Conservation (phyloP, 2,113 vertebrate species). For the Arizona elegans region DNA sequence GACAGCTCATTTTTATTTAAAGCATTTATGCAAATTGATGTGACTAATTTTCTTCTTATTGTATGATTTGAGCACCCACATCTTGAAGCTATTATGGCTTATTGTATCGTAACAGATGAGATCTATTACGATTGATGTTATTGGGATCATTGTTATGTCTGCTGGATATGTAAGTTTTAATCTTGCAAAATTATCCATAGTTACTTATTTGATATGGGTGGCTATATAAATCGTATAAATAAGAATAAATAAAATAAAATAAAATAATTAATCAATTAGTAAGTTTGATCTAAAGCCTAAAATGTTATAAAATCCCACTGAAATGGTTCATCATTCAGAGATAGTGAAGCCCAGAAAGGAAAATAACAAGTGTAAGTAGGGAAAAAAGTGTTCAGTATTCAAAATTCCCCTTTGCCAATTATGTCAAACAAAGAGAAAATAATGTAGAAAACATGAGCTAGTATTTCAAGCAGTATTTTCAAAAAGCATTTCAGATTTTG, state of each 20-base stretch:
- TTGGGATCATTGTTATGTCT: background rate
- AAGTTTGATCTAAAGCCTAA: background rate
- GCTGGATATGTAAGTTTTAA: background rate
- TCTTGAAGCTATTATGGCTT: conserved; percentile 30
- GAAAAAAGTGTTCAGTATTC: background rate
- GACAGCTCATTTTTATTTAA: conserved; percentile 43
- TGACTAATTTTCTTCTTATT: conserved; percentile 3
- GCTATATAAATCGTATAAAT: background rate
- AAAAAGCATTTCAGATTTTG: background rate
- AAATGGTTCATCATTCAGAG: background rate
- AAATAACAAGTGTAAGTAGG: conserved; percentile 1
- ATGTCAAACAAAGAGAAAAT: background rate
- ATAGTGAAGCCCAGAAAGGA: background rate
- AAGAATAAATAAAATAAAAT: background rate
- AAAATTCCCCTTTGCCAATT: background rate
- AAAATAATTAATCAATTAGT: background rate
- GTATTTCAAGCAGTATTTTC: background rate
- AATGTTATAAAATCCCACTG: conserved; percentile 17
- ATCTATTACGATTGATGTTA: background rate
- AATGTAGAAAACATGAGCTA: background rate
- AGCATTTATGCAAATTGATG: conserved; percentile 15
- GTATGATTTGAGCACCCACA: background rate
- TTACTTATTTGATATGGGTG: background rate
- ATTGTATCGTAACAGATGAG: background rate
- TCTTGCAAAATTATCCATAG: background rate